phyloP scores from a whole-genome alignment of 2,888 invertebrate species.

The Machimus atricapillus region DNA sequence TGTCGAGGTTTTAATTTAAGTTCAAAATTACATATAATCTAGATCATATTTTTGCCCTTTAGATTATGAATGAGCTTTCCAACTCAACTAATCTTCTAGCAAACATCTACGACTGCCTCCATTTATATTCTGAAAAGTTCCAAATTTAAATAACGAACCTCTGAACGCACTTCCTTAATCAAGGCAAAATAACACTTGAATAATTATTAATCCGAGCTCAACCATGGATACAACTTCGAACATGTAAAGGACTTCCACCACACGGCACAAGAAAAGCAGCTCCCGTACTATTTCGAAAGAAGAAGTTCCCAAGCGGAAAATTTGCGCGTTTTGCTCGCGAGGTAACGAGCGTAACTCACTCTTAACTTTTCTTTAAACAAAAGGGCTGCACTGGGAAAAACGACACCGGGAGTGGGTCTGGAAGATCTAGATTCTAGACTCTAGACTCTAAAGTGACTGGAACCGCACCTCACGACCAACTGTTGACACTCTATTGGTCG shows the following conservation, averaged over 20 bases:
- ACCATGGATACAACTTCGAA: not conserved
- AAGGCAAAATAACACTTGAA: not conserved
- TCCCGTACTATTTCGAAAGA: not conserved
- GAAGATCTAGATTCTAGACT: not conserved
- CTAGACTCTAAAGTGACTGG: not conserved
- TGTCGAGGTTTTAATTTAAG: not conserved
- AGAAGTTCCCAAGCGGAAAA: not conserved
- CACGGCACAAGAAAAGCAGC: not conserved
- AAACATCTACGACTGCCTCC: not conserved
- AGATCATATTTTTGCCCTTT: not conserved
- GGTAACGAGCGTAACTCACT: not conserved
- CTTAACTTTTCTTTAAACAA: not conserved
- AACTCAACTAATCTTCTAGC: not conserved
- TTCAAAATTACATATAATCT: not conserved
- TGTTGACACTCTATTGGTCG: conserved; percentile 44
- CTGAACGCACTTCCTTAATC: not conserved
- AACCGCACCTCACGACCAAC: conserved; percentile 42
- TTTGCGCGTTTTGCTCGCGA: not conserved
- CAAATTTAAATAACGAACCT: not conserved
- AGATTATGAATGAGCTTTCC: not conserved
- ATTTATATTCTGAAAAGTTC: not conserved
- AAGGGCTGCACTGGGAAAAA: not conserved
- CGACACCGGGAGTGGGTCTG: not conserved
- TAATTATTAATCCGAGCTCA: not conserved
- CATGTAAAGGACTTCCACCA: not conserved